A percentile compares a stretch with the other conserved stretches of the same genome.
phyloP scores from a whole-genome alignment of 2,888 invertebrate species.

The Epirrita christyi region DNA sequence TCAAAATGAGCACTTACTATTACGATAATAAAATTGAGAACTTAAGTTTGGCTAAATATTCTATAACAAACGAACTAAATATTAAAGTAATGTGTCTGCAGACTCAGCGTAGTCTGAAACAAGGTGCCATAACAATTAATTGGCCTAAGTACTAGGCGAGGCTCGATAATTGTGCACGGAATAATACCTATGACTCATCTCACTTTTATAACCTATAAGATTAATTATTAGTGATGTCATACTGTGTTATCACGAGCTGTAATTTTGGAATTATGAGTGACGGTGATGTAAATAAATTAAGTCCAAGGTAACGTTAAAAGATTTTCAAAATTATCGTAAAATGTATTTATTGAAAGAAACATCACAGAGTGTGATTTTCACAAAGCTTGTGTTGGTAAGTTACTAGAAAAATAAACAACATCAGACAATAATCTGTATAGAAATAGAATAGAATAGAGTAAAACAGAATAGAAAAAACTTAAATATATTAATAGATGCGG shows the following conservation, averaged over 20 bases:
- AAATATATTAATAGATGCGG: too few relatives aligned
- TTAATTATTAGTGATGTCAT: conserved; percentile 44
- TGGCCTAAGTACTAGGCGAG: conserved; percentile 72
- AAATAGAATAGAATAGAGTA: too few relatives aligned
- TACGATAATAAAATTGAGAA: too few relatives aligned
- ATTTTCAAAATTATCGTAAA: too few relatives aligned
- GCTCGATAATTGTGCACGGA: conserved; percentile 64
- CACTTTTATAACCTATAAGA: conserved; percentile 25
- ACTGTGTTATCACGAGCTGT: conserved; percentile 33
- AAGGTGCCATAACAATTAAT: conserved; percentile 74
- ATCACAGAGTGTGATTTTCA: too few relatives aligned
- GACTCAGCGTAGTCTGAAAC: conserved; percentile 48
- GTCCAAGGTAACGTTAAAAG: too few relatives aligned
- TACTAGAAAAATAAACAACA: too few relatives aligned
- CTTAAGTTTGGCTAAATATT: not conserved
- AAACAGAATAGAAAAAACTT: too few relatives aligned
- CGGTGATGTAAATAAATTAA: conserved; percentile 29
- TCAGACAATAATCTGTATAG: too few relatives aligned
- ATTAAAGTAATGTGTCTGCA: conserved; percentile 42
- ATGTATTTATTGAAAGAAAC: too few relatives aligned
- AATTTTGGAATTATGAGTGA: conserved; percentile 35
- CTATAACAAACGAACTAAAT: not conserved
- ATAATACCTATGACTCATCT: conserved; percentile 56
- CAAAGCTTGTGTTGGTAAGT: too few relatives aligned
- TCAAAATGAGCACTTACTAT: too few relatives aligned